Percentiles rank a stretch among this genome's conserved stretches.
Conservation (phyloP, 2,797 vertebrate genomes). For the Huso huso region DNA sequence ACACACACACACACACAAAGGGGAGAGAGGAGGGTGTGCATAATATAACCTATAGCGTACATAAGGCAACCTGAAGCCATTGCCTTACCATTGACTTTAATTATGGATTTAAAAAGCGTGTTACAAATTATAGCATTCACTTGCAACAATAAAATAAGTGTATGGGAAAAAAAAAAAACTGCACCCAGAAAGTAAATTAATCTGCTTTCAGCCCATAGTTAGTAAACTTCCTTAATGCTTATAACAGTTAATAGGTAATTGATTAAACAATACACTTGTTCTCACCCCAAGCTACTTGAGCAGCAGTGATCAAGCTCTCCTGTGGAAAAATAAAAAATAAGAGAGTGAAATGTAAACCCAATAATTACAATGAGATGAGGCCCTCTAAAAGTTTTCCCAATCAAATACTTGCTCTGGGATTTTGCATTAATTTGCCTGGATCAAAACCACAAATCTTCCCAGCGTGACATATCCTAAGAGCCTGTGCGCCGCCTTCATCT, state of each 20-base stretch:
- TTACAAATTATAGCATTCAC: conserved; percentile 99
- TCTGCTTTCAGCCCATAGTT: conserved; percentile 98
- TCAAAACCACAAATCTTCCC: conserved; percentile 98
- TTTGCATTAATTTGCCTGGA: conserved; percentile 99
- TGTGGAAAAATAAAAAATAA: conserved; percentile 80
- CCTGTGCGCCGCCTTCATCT: conserved; percentile 67
- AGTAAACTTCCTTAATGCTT: conserved; percentile 99
- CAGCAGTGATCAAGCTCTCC: conserved; percentile 99
- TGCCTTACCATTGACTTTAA: conserved; percentile 99
- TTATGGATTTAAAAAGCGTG: conserved; percentile 99
- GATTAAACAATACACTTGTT: conserved; percentile 99
- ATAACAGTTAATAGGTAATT: conserved; percentile 99
- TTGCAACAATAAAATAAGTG: conserved; percentile 93
- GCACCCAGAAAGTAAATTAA: conserved; percentile 99
- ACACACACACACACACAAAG: conserved; percentile 73
- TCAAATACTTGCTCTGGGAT: conserved; percentile 99
- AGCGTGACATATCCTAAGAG: conserved; percentile 94
- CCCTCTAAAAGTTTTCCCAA: conserved; percentile 99
- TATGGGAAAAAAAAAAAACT: conserved; percentile 66
- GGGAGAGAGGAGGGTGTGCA: conserved; percentile 78
- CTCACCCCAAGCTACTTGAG: conserved; percentile 99
- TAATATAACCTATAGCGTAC: conserved; percentile 98
- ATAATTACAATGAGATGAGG: conserved; percentile 99
- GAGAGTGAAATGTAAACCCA: conserved; percentile 96
- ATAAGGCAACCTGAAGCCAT: conserved; percentile 94